phyloP scores from a whole-genome alignment of 2,797 vertebrate genomes.

The Darevskia nairensis region DNA sequence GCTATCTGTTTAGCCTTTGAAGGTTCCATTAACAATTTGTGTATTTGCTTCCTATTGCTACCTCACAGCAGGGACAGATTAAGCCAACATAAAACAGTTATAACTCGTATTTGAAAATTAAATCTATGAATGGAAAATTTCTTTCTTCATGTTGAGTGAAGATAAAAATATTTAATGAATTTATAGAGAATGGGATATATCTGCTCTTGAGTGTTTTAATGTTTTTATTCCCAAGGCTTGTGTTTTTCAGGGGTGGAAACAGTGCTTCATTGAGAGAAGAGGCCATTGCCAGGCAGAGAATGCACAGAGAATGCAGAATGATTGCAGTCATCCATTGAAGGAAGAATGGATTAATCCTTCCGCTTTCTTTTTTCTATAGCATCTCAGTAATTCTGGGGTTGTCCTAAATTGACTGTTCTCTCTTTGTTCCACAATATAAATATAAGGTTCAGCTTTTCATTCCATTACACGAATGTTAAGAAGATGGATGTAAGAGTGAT shows the following conservation, averaged over 20 bases:
- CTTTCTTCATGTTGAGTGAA: slow-evolving; percentile 48
- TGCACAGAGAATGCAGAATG: slow-evolving; percentile 22
- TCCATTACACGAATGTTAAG: slow-evolving; percentile 40
- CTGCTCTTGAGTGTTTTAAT: slow-evolving; percentile 32
- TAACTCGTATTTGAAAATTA: slow-evolving; percentile 60
- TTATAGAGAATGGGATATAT: slow-evolving; percentile 30
- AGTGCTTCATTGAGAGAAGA: slow-evolving; percentile 17
- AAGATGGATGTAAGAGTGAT: slow-evolving; percentile 18
- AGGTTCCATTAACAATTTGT: slow-evolving; percentile 59
- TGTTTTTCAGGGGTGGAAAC: slow-evolving; percentile 1
- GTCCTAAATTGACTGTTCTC: not conserved
- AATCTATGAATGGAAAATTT: slow-evolving; percentile 42
- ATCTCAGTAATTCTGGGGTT: not conserved
- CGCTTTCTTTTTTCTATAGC: not conserved
- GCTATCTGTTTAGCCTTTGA: slow-evolving; percentile 47
- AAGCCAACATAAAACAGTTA: slow-evolving; percentile 45
- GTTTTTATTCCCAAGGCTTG: slow-evolving; percentile 29
- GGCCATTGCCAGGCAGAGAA: not conserved
- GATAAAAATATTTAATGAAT: slow-evolving; percentile 54
- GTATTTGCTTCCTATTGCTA: slow-evolving; percentile 36
- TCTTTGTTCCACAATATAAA: not conserved
- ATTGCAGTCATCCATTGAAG: slow-evolving; percentile 1
- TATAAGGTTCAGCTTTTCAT: slow-evolving; percentile 18
- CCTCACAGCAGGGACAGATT: slow-evolving; percentile 50
- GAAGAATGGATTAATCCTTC: slow-evolving; percentile 21